These are phyloP conservation scores for Andrena dorsata DNA, from an alignment of 2,888 invertebrate genomes.

Conservation along the genomic window DNA sequence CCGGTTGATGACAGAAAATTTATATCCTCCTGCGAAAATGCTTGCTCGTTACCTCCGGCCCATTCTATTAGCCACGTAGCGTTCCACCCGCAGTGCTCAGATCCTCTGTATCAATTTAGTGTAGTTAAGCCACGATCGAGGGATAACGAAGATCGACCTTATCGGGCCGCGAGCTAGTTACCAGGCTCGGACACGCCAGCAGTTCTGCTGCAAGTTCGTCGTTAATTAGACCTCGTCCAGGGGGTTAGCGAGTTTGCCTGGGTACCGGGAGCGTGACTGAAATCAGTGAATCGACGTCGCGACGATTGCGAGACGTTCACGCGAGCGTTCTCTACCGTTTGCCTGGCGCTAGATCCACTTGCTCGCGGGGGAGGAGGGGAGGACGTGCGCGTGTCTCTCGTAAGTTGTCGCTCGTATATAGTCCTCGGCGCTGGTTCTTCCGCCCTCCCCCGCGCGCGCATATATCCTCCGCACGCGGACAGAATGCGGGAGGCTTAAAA, in stretches of 20 bases:
- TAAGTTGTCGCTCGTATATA: conserved; percentile 6
- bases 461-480: conserved; percentile 74
- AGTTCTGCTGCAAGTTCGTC: conserved; percentile 28
- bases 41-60: too few relatives aligned
- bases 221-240: conserved; percentile 52
- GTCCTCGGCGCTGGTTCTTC: conserved; percentile 1
- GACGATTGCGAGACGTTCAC: not conserved
- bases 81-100: not conserved
- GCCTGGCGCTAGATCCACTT: not conserved
- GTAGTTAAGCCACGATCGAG: conserved; percentile 10
- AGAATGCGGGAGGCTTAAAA: conserved; percentile 75
- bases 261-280: conserved; percentile 52
- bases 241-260: conserved; percentile 41
- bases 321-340: conserved; percentile 1
- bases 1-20: too few relatives aligned
- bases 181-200: conserved; percentile 3
- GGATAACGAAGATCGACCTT: conserved; percentile 4
- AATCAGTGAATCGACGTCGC: conserved; percentile 30
- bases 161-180: conserved; percentile 3
- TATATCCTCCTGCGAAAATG: too few relatives aligned
- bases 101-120: conserved; percentile 4
- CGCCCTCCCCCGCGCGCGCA: conserved; percentile 29
- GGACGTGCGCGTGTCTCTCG: not conserved
- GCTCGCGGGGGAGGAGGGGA: too few relatives aligned
- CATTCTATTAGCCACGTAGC: not conserved